Percentiles rank a stretch among this genome's conserved stretches.
phyloP scores from a whole-genome alignment of 2,797 vertebrate species.

The Pseudochirops cupreus region DNA sequence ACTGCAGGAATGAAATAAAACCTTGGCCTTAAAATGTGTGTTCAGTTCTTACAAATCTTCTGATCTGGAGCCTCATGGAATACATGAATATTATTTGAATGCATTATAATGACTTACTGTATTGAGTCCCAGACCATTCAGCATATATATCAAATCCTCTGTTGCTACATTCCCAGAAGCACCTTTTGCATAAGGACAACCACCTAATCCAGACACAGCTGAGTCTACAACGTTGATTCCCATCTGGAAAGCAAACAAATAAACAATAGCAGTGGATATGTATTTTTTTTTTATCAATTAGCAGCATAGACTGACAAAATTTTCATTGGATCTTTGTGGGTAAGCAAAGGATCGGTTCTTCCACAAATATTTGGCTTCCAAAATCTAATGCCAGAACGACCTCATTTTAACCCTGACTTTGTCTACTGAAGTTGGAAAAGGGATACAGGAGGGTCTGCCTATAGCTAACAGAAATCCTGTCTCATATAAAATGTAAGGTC shows the following conservation, averaged over 20 bases:
- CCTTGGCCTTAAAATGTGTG: slow-evolving; percentile 58
- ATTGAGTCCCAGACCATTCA: slow-evolving; percentile 90
- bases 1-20: slow-evolving; percentile 52
- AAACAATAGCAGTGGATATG: background rate
- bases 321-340: slow-evolving; percentile 54
- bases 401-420: background rate
- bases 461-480: background rate
- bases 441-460: background rate
- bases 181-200: slow-evolving; percentile 91
- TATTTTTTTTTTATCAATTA: background rate
- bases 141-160: slow-evolving; percentile 92
- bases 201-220: slow-evolving; percentile 90
- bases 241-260: slow-evolving; percentile 86
- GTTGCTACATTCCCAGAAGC: slow-evolving; percentile 92
- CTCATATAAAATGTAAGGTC: no score
- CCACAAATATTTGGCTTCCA: background rate
- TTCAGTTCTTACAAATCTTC: slow-evolving; percentile 35
- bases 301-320: background rate
- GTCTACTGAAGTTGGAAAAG: background rate
- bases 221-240: slow-evolving; percentile 91
- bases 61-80: slow-evolving; percentile 33
- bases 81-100: slow-evolving; percentile 41
- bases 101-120: slow-evolving; percentile 86
- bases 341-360: background rate
- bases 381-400: background rate